phyloP scores from a whole-genome alignment of 2,888 invertebrate genomes.

The Agrilus biguttatus region DNA sequence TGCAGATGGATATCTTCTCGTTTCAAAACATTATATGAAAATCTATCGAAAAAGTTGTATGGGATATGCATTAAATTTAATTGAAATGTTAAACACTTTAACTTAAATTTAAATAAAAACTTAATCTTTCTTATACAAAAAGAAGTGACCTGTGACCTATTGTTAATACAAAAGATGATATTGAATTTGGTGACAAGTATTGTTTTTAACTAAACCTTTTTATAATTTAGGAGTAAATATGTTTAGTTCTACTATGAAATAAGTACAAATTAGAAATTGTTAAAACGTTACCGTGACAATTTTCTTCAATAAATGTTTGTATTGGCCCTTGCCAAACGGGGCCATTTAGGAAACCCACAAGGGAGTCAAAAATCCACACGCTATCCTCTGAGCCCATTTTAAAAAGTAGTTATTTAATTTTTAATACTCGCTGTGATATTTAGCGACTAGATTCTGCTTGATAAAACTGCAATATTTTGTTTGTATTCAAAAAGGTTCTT shows the following conservation, averaged over 20 bases:
- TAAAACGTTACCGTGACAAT: constrained; percentile 63
- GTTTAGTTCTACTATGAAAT: background rate
- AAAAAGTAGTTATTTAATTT: constrained; percentile 2
- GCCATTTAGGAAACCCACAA: constrained; percentile 81
- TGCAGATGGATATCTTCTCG: too few relatives aligned
- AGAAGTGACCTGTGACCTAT: too few relatives aligned
- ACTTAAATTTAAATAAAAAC: too few relatives aligned
- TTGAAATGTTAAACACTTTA: too few relatives aligned
- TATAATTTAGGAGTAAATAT: background rate
- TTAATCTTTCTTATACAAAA: too few relatives aligned
- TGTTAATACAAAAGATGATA: too few relatives aligned
- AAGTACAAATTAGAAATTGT: too few relatives aligned
- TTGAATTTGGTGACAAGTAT: too few relatives aligned
- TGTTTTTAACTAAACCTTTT: too few relatives aligned
- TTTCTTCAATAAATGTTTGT: constrained; percentile 83
- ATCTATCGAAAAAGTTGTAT: too few relatives aligned
- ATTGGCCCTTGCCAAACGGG: constrained; percentile 87
- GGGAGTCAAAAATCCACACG: constrained; percentile 83
- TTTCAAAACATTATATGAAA: too few relatives aligned
- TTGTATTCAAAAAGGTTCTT: background rate
- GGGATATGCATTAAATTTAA: too few relatives aligned
- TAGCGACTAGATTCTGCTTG: background rate
- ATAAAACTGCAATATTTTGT: background rate
- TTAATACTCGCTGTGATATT: background rate
- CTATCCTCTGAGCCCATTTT: constrained; percentile 39